These are phyloP conservation scores for Pyrrhia umbra DNA, from an alignment of 2,888 invertebrate species.

Conservation along the genomic window DNA sequence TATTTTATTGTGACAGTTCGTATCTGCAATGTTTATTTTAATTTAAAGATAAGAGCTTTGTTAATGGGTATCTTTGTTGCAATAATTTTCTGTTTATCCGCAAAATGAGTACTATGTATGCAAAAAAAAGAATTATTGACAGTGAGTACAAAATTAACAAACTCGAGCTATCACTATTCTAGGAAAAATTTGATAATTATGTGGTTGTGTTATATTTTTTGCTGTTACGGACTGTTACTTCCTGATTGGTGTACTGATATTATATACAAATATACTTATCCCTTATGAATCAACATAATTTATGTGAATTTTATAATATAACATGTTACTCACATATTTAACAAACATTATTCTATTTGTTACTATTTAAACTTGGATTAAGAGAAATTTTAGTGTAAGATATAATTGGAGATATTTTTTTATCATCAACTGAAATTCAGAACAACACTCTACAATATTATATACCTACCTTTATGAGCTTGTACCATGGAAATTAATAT, in stretches of 20 bases:
- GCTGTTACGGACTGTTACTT: slow-evolving; percentile 38
- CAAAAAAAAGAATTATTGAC: neutral
- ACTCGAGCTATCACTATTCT: neutral
- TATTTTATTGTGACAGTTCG: slow-evolving; percentile 36
- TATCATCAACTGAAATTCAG: slow-evolving; percentile 57
- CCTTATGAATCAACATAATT: slow-evolving; percentile 39
- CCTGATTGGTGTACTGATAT: slow-evolving; percentile 28
- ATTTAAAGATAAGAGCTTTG: neutral
- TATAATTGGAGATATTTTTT: slow-evolving; percentile 66
- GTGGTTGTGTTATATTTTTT: slow-evolving; percentile 2
- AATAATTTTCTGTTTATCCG: neutral
- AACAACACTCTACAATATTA: slow-evolving; percentile 37
- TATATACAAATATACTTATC: slow-evolving; percentile 49
- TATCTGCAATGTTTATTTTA: slow-evolving; percentile 48
- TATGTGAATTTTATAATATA: slow-evolving; percentile 50
- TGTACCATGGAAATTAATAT: slow-evolving; percentile 31
- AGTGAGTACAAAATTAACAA: neutral
- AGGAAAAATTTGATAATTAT: neutral
- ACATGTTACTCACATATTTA: slow-evolving; percentile 57
- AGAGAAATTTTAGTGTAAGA: slow-evolving; percentile 64
- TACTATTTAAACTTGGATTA: slow-evolving; percentile 61
- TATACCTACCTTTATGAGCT: slow-evolving; percentile 37
- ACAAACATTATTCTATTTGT: slow-evolving; percentile 59
- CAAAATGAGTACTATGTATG: neutral
- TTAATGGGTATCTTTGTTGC: neutral